Conservation (phyloP, 1,140 invertebrate genomes). For the Conopomorpha cramerella region DNA sequence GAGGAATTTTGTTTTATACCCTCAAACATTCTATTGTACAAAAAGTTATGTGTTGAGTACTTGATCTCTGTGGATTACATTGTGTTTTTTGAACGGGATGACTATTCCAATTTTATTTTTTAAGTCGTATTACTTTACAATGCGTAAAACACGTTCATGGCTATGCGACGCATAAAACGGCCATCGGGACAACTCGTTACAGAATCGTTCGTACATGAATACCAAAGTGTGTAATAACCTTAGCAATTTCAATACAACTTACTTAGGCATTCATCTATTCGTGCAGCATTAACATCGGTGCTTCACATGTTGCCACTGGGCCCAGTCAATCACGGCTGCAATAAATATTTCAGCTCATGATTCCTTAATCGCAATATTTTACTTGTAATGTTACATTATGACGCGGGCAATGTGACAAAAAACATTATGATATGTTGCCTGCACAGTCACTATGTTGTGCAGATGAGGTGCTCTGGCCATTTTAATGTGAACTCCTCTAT, state of each 20-base stretch:
- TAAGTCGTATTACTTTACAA: no score
- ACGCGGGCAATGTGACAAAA: constrained; percentile 10
- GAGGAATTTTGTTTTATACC: no score
- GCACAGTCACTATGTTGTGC: no score
- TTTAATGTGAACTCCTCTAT: no score
- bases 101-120: no score
- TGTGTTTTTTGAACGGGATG: no score
- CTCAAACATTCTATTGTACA: background rate
- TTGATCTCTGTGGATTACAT: background rate
- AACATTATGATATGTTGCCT: no score
- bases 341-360: constrained; percentile 38
- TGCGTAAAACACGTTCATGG: no score
- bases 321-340: constrained; percentile 22
- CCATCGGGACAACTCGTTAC: no score
- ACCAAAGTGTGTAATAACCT: background rate
- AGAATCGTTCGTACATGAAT: background rate
- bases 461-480: no score
- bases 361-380: constrained; percentile 25
- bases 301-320: background rate
- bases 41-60: background rate
- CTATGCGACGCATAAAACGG: no score
- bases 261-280: background rate
- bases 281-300: constrained; percentile 1
- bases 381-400: constrained; percentile 13
- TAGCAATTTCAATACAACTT: background rate